Evolutionary conservation across 2,797 vertebrate species (phyloP).

Genomic region (Chaenodraco wilsoni): DNA sequence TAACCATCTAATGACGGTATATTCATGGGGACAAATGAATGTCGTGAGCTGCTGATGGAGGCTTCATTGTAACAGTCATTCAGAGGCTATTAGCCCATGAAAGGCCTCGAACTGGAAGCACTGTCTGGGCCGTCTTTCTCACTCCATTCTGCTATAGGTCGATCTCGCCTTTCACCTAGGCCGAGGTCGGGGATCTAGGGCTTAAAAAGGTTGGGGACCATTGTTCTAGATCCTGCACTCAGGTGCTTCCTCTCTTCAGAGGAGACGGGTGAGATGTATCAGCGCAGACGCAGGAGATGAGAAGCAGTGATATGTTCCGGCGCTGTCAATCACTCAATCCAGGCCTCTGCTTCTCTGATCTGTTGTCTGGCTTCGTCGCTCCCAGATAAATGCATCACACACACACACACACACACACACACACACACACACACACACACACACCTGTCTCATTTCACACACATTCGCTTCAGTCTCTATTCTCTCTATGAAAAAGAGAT

Average conservation of each 20-base stretch:
- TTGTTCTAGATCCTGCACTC: slow-evolving; percentile 53
- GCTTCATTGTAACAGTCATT: too few species aligned
- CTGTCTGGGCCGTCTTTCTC: too few species aligned
- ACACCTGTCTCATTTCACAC: slow-evolving; percentile 62
- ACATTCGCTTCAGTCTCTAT: slow-evolving; percentile 29
- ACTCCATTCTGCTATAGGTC: too few species aligned
- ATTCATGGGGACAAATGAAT: background rate
- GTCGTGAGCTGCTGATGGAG: too few species aligned
- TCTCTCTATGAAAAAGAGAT: slow-evolving; percentile 72
- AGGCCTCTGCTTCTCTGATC: slow-evolving; percentile 68
- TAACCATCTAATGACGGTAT: background rate
- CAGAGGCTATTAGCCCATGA: too few species aligned
- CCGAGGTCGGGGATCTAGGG: too few species aligned
- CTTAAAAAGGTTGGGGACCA: too few species aligned
- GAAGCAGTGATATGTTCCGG: slow-evolving; percentile 63
- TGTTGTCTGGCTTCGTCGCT: slow-evolving; percentile 72
- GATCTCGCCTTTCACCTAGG: too few species aligned
- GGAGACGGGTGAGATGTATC: slow-evolving; percentile 72
- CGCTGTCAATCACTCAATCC: slow-evolving; percentile 75
- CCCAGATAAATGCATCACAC: slow-evolving; percentile 64
- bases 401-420: slow-evolving; percentile 33
- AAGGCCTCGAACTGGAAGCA: too few species aligned
- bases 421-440: slow-evolving; percentile 38
- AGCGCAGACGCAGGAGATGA: slow-evolving; percentile 64
- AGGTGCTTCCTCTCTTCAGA: slow-evolving; percentile 60